Evolutionary conservation across 2,113 vertebrate species (phyloP).

Genomic region (Glaucidium brasilianum): DNA sequence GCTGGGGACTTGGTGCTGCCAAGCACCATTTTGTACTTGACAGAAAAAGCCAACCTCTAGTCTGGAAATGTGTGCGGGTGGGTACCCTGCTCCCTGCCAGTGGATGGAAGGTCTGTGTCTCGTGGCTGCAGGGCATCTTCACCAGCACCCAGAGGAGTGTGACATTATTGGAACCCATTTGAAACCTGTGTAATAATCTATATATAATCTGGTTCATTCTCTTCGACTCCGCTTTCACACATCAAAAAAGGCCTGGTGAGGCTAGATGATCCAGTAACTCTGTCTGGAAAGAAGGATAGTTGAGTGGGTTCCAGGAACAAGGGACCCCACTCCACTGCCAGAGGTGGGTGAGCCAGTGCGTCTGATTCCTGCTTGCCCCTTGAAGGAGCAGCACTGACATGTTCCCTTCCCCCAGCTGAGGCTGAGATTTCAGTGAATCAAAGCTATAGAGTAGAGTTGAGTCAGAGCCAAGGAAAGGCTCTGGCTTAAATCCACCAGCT

Average conservation of each 20-base stretch:
- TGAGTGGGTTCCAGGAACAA: not conserved
- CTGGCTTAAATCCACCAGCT: conserved; percentile 41
- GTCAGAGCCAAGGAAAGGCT: conserved; percentile 43
- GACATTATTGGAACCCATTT: not conserved
- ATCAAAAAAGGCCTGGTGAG: not conserved
- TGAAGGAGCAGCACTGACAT: not conserved
- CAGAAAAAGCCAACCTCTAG: not conserved
- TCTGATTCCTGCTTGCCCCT: not conserved
- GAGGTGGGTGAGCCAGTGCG: not conserved
- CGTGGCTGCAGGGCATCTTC: not conserved
- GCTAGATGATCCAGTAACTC: not conserved
- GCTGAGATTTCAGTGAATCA: conserved; percentile 32
- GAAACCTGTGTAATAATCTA: not conserved
- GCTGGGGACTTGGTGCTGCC: not conserved
- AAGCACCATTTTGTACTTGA: not conserved
- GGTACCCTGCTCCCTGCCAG: not conserved
- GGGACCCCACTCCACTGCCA: fast-evolving
- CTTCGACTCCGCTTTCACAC: not conserved
- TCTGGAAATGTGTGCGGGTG: not conserved
- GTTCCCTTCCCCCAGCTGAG: conserved; percentile 17
- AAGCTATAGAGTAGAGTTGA: conserved; percentile 46
- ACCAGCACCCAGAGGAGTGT: not conserved
- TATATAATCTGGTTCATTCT: not conserved
- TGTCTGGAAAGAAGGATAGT: not conserved
- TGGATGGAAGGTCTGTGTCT: not conserved